These are phyloP conservation scores for Tetropium fuscum DNA, from an alignment of 2,888 invertebrate genomes.

Conservation along the genomic window DNA sequence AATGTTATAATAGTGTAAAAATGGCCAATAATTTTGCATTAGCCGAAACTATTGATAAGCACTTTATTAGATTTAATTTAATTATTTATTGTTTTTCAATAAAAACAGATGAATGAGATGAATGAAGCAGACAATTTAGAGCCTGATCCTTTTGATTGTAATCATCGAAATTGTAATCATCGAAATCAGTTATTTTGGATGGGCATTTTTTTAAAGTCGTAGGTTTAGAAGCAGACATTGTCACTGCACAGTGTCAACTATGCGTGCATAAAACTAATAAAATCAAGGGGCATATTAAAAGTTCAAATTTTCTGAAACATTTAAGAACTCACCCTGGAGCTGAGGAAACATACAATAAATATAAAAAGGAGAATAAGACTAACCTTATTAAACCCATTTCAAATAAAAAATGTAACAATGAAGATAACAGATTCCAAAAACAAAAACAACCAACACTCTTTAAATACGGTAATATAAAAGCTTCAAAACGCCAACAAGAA, in stretches of 20 bases:
- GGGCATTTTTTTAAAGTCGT: background rate
- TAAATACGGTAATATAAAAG: background rate
- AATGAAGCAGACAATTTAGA: background rate
- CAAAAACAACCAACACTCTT: background rate
- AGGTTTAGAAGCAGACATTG: background rate
- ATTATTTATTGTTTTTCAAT: background rate
- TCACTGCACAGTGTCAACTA: background rate
- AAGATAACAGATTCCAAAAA: background rate
- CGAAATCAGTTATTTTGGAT: background rate
- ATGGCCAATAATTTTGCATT: no score
- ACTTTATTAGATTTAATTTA: background rate
- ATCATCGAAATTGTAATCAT: background rate
- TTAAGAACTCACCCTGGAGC: slow-evolving; percentile 1
- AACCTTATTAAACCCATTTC: background rate
- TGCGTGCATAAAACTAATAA: background rate
- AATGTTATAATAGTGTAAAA: no score
- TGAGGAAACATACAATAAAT: background rate
- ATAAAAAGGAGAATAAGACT: background rate
- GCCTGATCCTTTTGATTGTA: background rate
- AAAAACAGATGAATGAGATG: no score
- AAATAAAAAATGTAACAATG: background rate
- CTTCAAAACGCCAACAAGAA: background rate
- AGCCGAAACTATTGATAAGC: no score
- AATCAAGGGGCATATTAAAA: background rate
- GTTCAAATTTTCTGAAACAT: background rate